Base-by-base conservation (phyloP, 2,888 invertebrate species). In the Amblyjoppa proteus region DNA sequence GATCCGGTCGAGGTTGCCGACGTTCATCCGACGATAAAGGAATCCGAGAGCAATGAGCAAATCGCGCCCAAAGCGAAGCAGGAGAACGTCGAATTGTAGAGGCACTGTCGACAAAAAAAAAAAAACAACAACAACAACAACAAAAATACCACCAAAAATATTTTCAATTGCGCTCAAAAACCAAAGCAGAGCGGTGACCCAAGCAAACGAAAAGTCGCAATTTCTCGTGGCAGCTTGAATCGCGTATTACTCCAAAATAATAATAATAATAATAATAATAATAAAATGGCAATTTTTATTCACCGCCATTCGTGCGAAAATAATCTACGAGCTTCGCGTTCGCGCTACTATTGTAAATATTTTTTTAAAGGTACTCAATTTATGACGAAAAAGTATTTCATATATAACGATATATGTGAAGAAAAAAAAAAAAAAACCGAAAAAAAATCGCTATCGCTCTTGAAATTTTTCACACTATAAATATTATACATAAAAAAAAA, bases 1-100 rank as follows among this genome's bases (percentile, higher is more conserved):
- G 91, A 92, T 0, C 89, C 92, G 6, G 91, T 93, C 2, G 94
- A 94, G 83, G 69, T 94, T 0, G 93, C 93, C 0, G 94, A 94
- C 13, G 92, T 94, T 13, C 94, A 94, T 78, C 58, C 82, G 28
- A 85, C 87, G 13, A 82, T 90, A 49, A 90, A 89, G 13, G 91
- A 90, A 45, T 87, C 90, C 16, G 89, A 89, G 38, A 90, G 87
- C 70, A 81, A 87, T 13, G 88, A 91, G 51, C 91, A 91, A 76
- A 74, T 91, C 9, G 92, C 92, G 0, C 92, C 92, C 0, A 92
- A 88, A 38, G 92, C 92, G 0, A 92, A 92, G 69, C 90, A 89
- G 7, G 93, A 93, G 41, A 93, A 93, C 53, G 87, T 89, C 79
- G 92, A 93, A 5, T 87, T 93, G 45, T 94, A 92, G 86, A 81